Percentiles rank a stretch among this genome's conserved stretches.
Conservation (phyloP, 2,888 invertebrate genomes). For the Ichneumon xanthorius region DNA sequence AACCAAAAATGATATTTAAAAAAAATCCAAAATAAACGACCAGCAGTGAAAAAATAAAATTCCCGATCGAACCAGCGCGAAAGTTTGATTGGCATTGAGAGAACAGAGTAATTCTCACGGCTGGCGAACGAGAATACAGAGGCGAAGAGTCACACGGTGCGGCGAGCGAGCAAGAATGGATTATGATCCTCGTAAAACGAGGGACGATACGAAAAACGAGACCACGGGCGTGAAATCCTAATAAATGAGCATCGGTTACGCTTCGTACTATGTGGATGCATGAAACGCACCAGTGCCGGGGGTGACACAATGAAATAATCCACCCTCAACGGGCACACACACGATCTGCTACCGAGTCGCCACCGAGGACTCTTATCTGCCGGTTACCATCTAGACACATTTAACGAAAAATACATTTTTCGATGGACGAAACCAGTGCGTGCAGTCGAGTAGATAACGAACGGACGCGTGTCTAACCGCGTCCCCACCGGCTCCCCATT, state of each 20-base stretch:
- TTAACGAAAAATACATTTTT: constrained; percentile 75
- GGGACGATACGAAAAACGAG: constrained; percentile 75
- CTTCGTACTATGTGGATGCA: constrained; percentile 44
- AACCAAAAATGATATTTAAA: background rate
- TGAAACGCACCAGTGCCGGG: constrained; percentile 21
- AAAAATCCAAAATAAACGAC: background rate
- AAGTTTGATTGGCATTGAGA: background rate
- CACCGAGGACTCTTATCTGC: constrained; percentile 74
- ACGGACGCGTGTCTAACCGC: constrained; percentile 70
- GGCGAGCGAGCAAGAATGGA: constrained; percentile 38
- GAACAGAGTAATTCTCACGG: constrained; percentile 59
- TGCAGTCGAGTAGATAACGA: constrained; percentile 74
- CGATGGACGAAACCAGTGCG: constrained; percentile 64
- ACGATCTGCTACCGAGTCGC: constrained; percentile 65
- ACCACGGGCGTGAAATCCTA: constrained; percentile 82
- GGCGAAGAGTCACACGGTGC: constrained; percentile 33
- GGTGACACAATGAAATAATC: constrained; percentile 71
- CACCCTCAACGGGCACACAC: constrained; percentile 67
- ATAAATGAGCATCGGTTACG: constrained; percentile 81
- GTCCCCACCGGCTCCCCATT: constrained; percentile 53
- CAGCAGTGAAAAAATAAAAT: background rate
- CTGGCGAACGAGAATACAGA: constrained; percentile 25
- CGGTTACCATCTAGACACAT: constrained; percentile 75
- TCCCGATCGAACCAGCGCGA: background rate
- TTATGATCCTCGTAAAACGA: constrained; percentile 79